Conservation (phyloP, 2,888 invertebrate genomes). For the Drosophila formosana region DNA sequence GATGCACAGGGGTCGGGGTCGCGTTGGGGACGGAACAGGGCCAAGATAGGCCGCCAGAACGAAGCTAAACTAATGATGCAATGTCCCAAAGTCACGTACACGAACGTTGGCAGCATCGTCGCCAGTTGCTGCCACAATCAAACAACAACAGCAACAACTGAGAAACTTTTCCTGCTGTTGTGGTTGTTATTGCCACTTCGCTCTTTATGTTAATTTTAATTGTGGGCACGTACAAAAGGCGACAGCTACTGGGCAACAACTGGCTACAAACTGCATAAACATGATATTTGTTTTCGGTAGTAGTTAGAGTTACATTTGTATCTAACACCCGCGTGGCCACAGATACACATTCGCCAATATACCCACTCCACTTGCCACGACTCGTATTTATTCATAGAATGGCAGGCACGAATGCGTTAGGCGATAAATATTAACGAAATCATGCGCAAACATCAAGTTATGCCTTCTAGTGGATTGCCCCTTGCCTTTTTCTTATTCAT, state of each 20-base stretch:
- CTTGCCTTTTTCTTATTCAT: constrained; percentile 9
- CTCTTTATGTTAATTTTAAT: constrained; percentile 71
- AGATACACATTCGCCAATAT: not conserved
- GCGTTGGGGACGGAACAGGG: not conserved
- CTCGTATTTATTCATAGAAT: constrained; percentile 20
- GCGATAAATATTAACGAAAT: constrained; percentile 15
- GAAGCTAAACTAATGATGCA: constrained; percentile 70
- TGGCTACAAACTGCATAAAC: constrained; percentile 74
- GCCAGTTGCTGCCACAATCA: constrained; percentile 60
- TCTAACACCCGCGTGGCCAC: constrained; percentile 22
- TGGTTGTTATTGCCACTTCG: constrained; percentile 41
- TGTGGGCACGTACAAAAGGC: constrained; percentile 73
- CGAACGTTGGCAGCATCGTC: constrained; percentile 53
- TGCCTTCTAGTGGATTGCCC: constrained; percentile 8
- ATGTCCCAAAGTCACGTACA: constrained; percentile 72
- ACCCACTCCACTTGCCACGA: constrained; percentile 2
- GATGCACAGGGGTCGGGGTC: constrained; percentile 22
- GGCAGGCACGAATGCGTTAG: constrained; percentile 17
- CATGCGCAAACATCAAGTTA: constrained; percentile 13
- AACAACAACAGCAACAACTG: constrained; percentile 33
- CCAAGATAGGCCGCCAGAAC: constrained; percentile 25
- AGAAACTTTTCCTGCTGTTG: constrained; percentile 9
- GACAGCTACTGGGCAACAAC: constrained; percentile 51
- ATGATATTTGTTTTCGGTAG: constrained; percentile 48
- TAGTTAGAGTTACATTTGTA: constrained; percentile 47